Evolutionary conservation across 2,113 vertebrate species (phyloP).

Genomic region (Campylomormyrus numenius): DNA sequence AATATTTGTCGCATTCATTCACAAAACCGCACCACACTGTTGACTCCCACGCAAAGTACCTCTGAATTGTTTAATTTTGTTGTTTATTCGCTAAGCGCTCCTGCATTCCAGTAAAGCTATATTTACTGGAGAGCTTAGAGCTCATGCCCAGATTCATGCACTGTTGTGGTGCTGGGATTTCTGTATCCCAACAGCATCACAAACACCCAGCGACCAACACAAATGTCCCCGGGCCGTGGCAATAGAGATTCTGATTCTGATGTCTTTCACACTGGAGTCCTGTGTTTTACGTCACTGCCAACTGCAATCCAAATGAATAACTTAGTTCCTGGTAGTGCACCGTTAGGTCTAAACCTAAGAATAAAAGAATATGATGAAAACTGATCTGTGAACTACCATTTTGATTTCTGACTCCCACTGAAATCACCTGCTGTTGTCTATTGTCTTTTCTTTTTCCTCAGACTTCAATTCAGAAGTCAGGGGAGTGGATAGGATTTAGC

Average conservation of each 20-base stretch:
- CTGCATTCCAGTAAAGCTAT: neutral
- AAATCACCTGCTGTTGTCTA: constrained; percentile 54
- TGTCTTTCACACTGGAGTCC: constrained; percentile 46
- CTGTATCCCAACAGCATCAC: neutral
- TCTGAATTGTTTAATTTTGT: neutral
- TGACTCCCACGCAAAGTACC: neutral
- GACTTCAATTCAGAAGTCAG: constrained; percentile 14
- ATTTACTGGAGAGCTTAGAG: neutral
- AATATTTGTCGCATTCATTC: neutral
- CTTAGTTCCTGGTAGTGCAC: neutral
- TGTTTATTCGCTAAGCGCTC: neutral
- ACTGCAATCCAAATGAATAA: neutral
- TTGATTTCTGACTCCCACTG: constrained; percentile 48
- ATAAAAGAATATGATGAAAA: neutral
- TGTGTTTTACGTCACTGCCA: neutral
- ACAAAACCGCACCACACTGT: neutral
- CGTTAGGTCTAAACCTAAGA: neutral
- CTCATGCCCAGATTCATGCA: neutral
- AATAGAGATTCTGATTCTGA: neutral
- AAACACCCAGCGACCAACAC: neutral
- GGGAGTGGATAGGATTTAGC: constrained; percentile 10
- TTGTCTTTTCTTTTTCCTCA: constrained; percentile 33
- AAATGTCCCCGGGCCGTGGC: neutral
- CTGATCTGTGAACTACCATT: constrained; percentile 42
- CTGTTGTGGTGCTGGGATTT: neutral